These are phyloP conservation scores for Ophonus ardosiacus DNA, from an alignment of 2,888 invertebrate species.

Conservation along the genomic window DNA sequence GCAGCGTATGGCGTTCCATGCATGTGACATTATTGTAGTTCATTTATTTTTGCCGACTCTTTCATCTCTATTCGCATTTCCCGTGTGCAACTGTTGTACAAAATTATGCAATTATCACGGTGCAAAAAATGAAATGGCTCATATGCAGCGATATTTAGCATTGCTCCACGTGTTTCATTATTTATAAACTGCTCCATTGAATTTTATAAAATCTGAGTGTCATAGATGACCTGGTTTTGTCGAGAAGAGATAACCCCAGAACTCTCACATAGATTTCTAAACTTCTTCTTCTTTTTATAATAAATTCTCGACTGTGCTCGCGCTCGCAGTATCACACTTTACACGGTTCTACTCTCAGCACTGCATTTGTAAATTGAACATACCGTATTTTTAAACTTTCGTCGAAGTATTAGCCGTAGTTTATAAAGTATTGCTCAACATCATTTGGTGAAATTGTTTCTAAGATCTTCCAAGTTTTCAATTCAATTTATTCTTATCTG, in stretches of 20 bases:
- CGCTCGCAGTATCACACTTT: slow-evolving; percentile 19
- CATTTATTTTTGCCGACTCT: slow-evolving; percentile 7
- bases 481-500: slow-evolving; percentile 27
- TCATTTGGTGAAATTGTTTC: slow-evolving; percentile 15
- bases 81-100: slow-evolving; percentile 25
- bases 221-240: slow-evolving; percentile 47
- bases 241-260: slow-evolving; percentile 34
- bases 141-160: slow-evolving; percentile 11
- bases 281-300: slow-evolving; percentile 42
- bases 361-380: slow-evolving; percentile 52
- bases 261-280: slow-evolving; percentile 27
- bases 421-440: slow-evolving; percentile 27
- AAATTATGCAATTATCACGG: slow-evolving; percentile 26
- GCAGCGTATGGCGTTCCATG: slow-evolving; percentile 16
- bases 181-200: slow-evolving; percentile 46
- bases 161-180: slow-evolving; percentile 26
- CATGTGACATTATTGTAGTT: slow-evolving; percentile 36
- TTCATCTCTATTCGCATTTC: slow-evolving; percentile 1
- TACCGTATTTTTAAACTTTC: slow-evolving; percentile 33
- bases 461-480: neutral
- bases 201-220: slow-evolving; percentile 40
- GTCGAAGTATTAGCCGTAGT: slow-evolving; percentile 21
- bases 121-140: slow-evolving; percentile 8
- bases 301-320: slow-evolving; percentile 1
- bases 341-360: slow-evolving; percentile 41